phyloP scores from a whole-genome alignment of 1,140 invertebrate species.

The Drosophila oshimai region DNA sequence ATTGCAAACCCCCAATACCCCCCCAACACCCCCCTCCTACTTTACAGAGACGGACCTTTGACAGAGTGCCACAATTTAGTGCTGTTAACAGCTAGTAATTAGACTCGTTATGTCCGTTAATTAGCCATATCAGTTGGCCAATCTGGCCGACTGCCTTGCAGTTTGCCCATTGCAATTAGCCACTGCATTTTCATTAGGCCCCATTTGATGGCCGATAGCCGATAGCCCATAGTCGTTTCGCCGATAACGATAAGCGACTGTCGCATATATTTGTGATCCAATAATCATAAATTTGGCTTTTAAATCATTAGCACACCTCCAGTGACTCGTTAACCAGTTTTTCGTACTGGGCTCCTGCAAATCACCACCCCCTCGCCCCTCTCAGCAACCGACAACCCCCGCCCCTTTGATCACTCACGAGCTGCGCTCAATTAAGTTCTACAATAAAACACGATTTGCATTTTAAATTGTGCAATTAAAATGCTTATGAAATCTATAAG shows the following conservation, averaged over 20 bases:
- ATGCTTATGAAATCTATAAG: constrained; percentile 81
- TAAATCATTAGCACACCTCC: constrained; percentile 74
- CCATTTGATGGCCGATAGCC: background rate
- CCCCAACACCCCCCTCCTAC: background rate
- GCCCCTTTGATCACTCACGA: constrained; percentile 51
- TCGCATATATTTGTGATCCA: constrained; percentile 55
- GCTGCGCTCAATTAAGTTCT: constrained; percentile 73
- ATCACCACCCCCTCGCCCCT: background rate
- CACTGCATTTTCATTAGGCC: constrained; percentile 63
- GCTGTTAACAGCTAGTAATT: constrained; percentile 78
- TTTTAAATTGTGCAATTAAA: constrained; percentile 81
- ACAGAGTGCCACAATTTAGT: constrained; percentile 65
- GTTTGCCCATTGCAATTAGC: constrained; percentile 49
- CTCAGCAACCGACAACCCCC: background rate
- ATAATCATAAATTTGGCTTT: constrained; percentile 76
- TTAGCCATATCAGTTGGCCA: constrained; percentile 60
- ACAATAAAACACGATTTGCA: constrained; percentile 79
- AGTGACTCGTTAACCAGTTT: constrained; percentile 53
- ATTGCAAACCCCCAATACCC: background rate
- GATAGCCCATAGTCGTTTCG: background rate
- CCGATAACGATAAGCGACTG: constrained; percentile 9
- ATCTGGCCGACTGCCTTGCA: constrained; percentile 13
- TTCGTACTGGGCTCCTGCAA: constrained; percentile 8
- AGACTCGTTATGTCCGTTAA: constrained; percentile 65
- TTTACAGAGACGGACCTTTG: constrained; percentile 28